Base-by-base conservation (phyloP, 92 coral and sea anemone genomes). In the Micromussa lordhowensis region DNA sequence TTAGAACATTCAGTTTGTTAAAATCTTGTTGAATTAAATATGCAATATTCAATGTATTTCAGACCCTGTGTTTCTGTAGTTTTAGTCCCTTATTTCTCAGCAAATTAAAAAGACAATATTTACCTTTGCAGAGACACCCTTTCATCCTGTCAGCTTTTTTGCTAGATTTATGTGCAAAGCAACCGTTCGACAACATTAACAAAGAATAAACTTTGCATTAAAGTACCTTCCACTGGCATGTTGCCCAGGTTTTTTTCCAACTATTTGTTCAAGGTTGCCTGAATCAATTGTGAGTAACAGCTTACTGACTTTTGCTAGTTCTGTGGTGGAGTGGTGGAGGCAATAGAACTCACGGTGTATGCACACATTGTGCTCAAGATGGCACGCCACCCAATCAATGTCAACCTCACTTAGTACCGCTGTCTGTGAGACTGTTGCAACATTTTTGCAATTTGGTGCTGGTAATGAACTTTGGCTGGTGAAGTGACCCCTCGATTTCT, bases 301-400 rank as follows among this genome's bases (percentile, higher is more conserved):
- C 71, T 87, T 91, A 4, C 94, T 81, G 40, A 89, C 85, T 78
- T 89, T 89, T 14, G 92, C 92, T 75, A 89, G 78, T 70, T 89
- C 88, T 71, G 85, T 84, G 19, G 92, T 83, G 6, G 92, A 89
- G 4, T 89, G 69, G 30, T 89, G 92, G 29, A 89, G 78, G 18
- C 86, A 84, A 59, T 89, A 89, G 71, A 57, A 89, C 54, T 89
- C 88, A 17, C 88, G 53, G 49, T 89, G 58, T 3, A 54, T 18
- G 58, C 58, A 18, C 8, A 54, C 14, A 9, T 54, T 12, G 58
- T 54, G 58, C 8, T 12, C 58, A 54, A 54, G 58, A 9, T 54
- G 58, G 58, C 58, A 18, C 58, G 58, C 58, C 16, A 54, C 15
- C 58, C 58, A 54, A 12, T 54, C 58, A 12, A 54, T 9, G 14